A percentile compares a stretch with the other conserved stretches of the same genome.
These are phyloP conservation scores for Zaprionus ghesquierei DNA, from an alignment of 1,140 invertebrate species.

Conservation along the genomic window DNA sequence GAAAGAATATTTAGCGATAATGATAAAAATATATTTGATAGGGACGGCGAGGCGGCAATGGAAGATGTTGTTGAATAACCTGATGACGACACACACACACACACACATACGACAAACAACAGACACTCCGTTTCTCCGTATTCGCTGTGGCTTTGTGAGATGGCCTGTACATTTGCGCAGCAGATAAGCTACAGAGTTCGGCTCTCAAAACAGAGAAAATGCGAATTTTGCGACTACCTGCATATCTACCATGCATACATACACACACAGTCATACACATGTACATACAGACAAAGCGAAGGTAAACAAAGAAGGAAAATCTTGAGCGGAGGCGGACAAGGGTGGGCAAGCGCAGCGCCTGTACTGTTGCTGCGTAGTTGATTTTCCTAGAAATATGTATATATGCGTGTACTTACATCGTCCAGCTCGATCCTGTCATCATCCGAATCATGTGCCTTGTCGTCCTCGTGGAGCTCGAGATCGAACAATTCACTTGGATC, in stretches of 20 bases:
- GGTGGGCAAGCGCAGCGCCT: neutral
- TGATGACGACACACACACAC: slow-evolving; percentile 38
- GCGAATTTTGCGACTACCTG: slow-evolving; percentile 10
- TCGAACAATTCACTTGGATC: slow-evolving; percentile 88
- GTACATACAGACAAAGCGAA: slow-evolving; percentile 28
- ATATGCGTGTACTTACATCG: slow-evolving; percentile 86
- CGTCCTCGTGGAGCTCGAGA: slow-evolving; percentile 91
- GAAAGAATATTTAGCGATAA: slow-evolving; percentile 31
- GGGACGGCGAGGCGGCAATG: neutral
- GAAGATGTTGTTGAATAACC: slow-evolving; percentile 47
- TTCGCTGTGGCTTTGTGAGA: slow-evolving; percentile 24
- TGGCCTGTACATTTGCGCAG: slow-evolving; percentile 66
- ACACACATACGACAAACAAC: neutral
- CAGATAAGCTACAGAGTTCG: slow-evolving; percentile 62
- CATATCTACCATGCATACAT: too few species aligned
- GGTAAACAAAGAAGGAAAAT: slow-evolving; percentile 49
- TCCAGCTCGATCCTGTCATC: slow-evolving; percentile 93
- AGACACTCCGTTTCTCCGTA: slow-evolving; percentile 2
- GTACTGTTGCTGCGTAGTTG: slow-evolving; percentile 62
- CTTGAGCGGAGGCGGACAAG: neutral
- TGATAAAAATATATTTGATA: slow-evolving; percentile 12
- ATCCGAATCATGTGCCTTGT: slow-evolving; percentile 89
- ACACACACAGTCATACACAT: neutral
- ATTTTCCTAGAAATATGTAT: neutral
- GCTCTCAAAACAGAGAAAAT: slow-evolving; percentile 32